A percentile compares a stretch with the other conserved stretches of the same genome.
phyloP scores from a whole-genome alignment of 2,888 invertebrate species.

The Antheraea yamamai region DNA sequence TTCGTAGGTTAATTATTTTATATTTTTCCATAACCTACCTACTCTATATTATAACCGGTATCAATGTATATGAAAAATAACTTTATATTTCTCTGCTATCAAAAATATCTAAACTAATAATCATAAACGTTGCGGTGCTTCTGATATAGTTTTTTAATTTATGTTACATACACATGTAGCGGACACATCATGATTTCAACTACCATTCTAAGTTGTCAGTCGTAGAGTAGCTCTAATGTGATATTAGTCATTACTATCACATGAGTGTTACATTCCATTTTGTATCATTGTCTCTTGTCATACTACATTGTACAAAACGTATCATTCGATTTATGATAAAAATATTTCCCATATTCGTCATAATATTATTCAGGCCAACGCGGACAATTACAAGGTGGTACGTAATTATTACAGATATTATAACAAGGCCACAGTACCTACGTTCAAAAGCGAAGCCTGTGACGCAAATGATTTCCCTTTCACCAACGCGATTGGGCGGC shows the following conservation, averaged over 20 bases:
- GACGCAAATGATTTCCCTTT: conserved; percentile 73
- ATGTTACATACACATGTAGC: neutral
- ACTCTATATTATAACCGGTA: neutral
- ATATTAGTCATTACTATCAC: neutral
- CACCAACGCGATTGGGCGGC: conserved; percentile 63
- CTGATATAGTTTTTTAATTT: neutral
- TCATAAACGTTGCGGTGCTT: neutral
- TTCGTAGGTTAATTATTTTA: neutral
- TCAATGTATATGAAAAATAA: neutral
- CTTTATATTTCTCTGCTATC: neutral
- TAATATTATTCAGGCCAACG: conserved; percentile 1
- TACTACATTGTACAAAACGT: neutral
- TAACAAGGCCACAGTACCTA: conserved; percentile 20
- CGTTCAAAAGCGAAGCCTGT: conserved; percentile 43
- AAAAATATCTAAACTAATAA: neutral
- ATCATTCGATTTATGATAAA: neutral
- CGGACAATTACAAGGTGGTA: neutral
- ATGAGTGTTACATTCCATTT: neutral
- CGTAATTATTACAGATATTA: conserved; percentile 11
- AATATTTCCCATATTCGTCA: conserved; percentile 9
- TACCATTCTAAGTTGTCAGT: neutral
- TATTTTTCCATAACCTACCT: neutral
- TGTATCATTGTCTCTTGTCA: neutral
- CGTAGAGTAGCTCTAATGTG: neutral
- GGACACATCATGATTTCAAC: neutral